A percentile compares a stretch with the other conserved stretches of the same genome.
Evolutionary conservation across 2,797 vertebrate genomes (phyloP).

Genomic region (Clamator glandarius): DNA sequence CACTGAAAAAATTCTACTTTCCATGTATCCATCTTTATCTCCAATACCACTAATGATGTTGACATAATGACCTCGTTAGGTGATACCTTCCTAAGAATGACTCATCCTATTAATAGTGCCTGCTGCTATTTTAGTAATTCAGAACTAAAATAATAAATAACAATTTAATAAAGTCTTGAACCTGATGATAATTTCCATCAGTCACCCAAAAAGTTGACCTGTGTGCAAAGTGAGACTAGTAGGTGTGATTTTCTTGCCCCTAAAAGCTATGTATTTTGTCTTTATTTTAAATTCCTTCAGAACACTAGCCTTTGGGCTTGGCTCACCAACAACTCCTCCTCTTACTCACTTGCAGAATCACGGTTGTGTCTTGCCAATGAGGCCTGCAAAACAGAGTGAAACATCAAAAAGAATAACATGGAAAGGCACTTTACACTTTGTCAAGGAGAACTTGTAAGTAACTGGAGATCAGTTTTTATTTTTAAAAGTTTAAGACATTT

Average conservation of each 20-base stretch:
- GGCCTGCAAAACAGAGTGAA: not conserved
- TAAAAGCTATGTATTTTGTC: not conserved
- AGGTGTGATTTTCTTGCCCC: not conserved
- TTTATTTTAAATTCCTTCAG: not conserved
- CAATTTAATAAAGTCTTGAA: not conserved
- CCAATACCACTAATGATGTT: not conserved
- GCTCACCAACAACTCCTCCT: not conserved
- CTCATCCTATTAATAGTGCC: not conserved
- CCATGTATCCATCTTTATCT: not conserved
- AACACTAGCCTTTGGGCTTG: not conserved
- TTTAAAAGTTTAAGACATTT: not conserved
- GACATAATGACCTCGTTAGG: not conserved
- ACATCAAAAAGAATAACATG: not conserved
- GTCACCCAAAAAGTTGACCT: not conserved
- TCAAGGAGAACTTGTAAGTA: not conserved
- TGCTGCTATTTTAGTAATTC: not conserved
- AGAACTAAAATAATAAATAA: not conserved
- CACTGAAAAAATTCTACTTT: not conserved
- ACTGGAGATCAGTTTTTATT: not conserved
- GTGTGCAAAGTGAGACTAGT: not conserved
- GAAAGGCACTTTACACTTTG: slow-evolving; percentile 15
- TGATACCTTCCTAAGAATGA: not conserved
- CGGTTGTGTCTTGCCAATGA: not conserved
- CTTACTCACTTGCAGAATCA: not conserved
- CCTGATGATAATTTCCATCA: not conserved